Evolutionary conservation across 1,140 invertebrate genomes (phyloP).

Genomic region (Adelges cooleyi): DNA sequence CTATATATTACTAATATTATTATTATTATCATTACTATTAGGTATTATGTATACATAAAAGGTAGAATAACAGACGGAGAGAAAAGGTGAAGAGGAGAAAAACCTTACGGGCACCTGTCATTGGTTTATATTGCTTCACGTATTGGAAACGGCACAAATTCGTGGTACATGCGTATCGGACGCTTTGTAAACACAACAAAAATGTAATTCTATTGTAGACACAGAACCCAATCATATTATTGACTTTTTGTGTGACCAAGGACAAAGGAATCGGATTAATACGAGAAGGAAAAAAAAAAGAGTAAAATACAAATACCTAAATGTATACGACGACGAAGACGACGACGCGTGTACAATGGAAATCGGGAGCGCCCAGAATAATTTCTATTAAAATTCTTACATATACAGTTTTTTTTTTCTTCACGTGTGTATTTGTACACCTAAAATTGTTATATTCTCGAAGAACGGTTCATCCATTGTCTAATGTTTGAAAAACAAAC

Average conservation of each 20-base stretch:
- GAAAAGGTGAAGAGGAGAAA: too few relatives aligned
- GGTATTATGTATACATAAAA: too few relatives aligned
- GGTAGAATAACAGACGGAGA: too few relatives aligned
- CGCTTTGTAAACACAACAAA: conserved; percentile 6
- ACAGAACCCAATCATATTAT: conserved; percentile 24
- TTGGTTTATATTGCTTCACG: conserved; percentile 20
- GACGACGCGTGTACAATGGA: conserved; percentile 10
- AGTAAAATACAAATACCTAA: conserved; percentile 26
- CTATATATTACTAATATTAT: too few relatives aligned
- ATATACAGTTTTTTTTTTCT: neutral
- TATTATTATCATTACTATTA: too few relatives aligned
- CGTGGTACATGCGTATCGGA: conserved; percentile 27
- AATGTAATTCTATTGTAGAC: conserved; percentile 14
- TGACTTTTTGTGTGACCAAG: conserved; percentile 28
- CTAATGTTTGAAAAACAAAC: conserved; percentile 28
- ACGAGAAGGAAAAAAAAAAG: neutral
- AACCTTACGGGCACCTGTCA: conserved; percentile 5
- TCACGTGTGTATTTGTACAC: conserved; percentile 5
- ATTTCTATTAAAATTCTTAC: conserved; percentile 28
- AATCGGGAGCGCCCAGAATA: conserved; percentile 27
- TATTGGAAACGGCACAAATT: conserved; percentile 25
- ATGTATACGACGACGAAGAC: neutral
- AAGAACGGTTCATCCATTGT: conserved; percentile 24
- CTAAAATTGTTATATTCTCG: conserved; percentile 23
- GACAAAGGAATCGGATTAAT: conserved; percentile 28